These are phyloP conservation scores for Paedocypris sp. DNA, from an alignment of 2,113 vertebrate genomes.

Conservation along the genomic window DNA sequence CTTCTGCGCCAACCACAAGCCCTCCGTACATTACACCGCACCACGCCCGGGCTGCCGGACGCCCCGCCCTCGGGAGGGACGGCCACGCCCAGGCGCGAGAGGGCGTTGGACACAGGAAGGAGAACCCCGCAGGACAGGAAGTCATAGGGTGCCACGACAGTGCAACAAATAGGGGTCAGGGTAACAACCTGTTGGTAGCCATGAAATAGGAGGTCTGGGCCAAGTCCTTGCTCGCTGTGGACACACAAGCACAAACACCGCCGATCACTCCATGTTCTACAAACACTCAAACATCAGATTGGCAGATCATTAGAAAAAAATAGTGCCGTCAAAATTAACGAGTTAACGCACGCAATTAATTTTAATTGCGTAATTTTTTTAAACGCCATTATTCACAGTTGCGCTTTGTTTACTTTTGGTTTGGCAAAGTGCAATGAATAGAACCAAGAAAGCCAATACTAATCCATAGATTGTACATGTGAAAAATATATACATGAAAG, in stretches of 20 bases:
- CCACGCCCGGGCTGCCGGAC: slow-evolving; percentile 62
- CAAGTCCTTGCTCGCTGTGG: slow-evolving; percentile 99
- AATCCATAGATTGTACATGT: no score
- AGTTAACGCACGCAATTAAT: no score
- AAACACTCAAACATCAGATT: no score
- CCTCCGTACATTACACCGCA: slow-evolving; percentile 98
- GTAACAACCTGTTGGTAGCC: slow-evolving; percentile 99
- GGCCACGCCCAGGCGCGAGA: slow-evolving; percentile 72
- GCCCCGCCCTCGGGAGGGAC: slow-evolving; percentile 58
- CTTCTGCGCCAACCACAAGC: slow-evolving; percentile 79
- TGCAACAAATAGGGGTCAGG: slow-evolving; percentile 99
- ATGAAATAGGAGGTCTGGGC: slow-evolving; percentile 99
- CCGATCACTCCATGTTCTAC: no score
- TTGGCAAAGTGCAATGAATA: no score
- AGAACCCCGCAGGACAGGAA: slow-evolving; percentile 98
- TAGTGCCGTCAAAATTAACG: no score
- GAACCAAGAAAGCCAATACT: no score
- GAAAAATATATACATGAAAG: no score
- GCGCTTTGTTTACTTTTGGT: no score
- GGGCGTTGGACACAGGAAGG: slow-evolving; percentile 89
- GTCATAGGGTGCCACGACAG: slow-evolving; percentile 99
- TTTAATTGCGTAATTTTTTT: no score
- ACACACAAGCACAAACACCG: slow-evolving; percentile 51
- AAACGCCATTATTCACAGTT: no score
- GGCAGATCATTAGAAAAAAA: no score